These are phyloP conservation scores for Teleiodes luculella DNA, from an alignment of 2,888 invertebrate species.

Conservation along the genomic window DNA sequence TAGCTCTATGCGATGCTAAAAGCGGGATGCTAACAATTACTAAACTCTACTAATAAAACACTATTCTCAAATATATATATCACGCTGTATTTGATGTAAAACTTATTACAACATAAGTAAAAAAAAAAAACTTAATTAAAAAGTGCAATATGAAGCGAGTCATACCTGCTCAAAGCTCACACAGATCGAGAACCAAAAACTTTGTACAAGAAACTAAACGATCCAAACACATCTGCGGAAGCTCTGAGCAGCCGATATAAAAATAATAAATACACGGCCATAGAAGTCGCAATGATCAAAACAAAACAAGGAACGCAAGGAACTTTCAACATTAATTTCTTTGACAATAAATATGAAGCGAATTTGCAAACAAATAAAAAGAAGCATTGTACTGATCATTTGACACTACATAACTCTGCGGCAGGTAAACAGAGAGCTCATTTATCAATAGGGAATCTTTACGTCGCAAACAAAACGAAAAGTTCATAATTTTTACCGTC, in stretches of 20 bases:
- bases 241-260: slow-evolving; percentile 24
- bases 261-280: slow-evolving; percentile 32
- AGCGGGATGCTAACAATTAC: slow-evolving; percentile 51
- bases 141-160: slow-evolving; percentile 61
- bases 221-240: slow-evolving; percentile 11
- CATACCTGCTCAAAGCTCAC: slow-evolving; percentile 31
- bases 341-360: slow-evolving; percentile 33
- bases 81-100: slow-evolving; percentile 70
- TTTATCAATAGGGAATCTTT: slow-evolving; percentile 33
- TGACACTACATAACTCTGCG: slow-evolving; percentile 23
- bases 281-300: slow-evolving; percentile 26
- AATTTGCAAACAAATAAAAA: slow-evolving; percentile 36
- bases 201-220: slow-evolving; percentile 19
- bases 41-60: slow-evolving; percentile 54
- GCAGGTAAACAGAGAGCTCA: slow-evolving; percentile 45
- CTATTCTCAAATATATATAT: slow-evolving; percentile 58
- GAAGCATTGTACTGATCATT: slow-evolving; percentile 47
- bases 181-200: slow-evolving; percentile 16
- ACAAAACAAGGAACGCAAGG: slow-evolving; percentile 31
- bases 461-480: slow-evolving; percentile 48
- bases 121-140: slow-evolving; percentile 60
- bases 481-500: slow-evolving; percentile 28
- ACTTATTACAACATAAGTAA: slow-evolving; percentile 64
- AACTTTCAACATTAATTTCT: slow-evolving; percentile 38
- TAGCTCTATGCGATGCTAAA: slow-evolving; percentile 63